Percentiles rank a stretch among this genome's conserved stretches.
These are phyloP conservation scores for Sebastes fasciatus DNA, from an alignment of 2,113 vertebrate genomes.

Conservation along the genomic window DNA sequence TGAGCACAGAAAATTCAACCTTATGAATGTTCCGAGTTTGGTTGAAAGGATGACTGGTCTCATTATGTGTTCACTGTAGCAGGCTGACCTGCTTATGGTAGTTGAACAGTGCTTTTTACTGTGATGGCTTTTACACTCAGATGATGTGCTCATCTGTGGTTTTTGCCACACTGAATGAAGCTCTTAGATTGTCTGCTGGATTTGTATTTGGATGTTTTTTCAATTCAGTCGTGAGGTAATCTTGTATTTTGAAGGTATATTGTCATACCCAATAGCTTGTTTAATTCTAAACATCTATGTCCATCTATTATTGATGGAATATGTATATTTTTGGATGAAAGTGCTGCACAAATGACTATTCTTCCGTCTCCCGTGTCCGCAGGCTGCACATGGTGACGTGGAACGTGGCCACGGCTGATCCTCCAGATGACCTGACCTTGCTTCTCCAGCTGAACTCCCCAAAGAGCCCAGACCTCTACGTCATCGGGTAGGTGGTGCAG, in stretches of 20 bases:
- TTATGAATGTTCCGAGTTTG: neutral
- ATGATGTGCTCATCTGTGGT: slow-evolving; percentile 1
- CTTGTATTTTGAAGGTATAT: neutral
- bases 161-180: slow-evolving; percentile 18
- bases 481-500: slow-evolving; percentile 90
- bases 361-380: neutral
- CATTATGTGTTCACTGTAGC: neutral
- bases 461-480: slow-evolving; percentile 86
- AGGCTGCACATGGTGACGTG: slow-evolving; percentile 95
- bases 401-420: slow-evolving; percentile 93
- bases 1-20: neutral
- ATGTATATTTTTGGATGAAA: neutral
- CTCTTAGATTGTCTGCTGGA: slow-evolving; percentile 8
- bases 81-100: slow-evolving; percentile 3
- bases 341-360: neutral
- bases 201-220: too few species aligned
- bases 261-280: neutral
- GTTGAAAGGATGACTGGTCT: neutral
- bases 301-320: neutral
- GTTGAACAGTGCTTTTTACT: slow-evolving; percentile 11
- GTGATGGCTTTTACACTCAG: neutral
- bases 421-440: slow-evolving; percentile 86
- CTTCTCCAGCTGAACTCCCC: slow-evolving; percentile 87
- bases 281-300: neutral
- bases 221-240: neutral